Evolutionary conservation across 2,797 vertebrate species (phyloP).

Genomic region (Linurgus olivaceus): DNA sequence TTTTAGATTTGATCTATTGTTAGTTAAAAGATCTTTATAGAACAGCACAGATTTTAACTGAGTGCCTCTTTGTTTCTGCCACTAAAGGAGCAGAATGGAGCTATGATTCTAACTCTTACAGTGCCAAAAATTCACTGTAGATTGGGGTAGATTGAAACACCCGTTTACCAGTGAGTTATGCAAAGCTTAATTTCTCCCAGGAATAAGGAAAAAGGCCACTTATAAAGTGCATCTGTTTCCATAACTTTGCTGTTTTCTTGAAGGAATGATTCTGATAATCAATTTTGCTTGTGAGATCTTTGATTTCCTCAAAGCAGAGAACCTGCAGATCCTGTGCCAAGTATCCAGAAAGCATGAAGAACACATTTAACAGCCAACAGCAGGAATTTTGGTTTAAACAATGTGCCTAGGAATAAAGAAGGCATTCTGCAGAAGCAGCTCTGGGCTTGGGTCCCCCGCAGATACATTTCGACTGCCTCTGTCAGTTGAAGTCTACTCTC

Average conservation of each 20-base stretch:
- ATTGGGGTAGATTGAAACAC: neutral
- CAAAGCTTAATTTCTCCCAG: neutral
- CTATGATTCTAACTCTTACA: neutral
- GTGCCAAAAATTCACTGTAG: neutral
- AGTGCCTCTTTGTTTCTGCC: neutral
- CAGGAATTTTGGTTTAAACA: neutral
- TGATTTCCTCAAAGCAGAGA: neutral
- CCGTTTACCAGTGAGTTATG: neutral
- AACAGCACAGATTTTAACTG: neutral
- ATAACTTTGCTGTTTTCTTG: neutral
- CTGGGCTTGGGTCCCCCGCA: neutral
- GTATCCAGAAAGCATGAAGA: neutral
- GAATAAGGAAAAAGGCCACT: neutral
- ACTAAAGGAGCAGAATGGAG: neutral
- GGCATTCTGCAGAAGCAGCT: neutral
- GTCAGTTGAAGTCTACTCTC: neutral
- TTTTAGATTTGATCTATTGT: neutral
- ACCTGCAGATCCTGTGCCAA: neutral
- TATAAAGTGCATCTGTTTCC: neutral
- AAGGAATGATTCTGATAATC: neutral
- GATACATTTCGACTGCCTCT: neutral
- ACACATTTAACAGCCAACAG: neutral
- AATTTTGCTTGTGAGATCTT: neutral
- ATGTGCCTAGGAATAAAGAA: neutral
- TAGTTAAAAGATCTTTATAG: neutral